Evolutionary conservation across 2,888 invertebrate species (phyloP), one percentile per base, ranked within the genome.

Genomic region (Torymus auratus): DNA sequence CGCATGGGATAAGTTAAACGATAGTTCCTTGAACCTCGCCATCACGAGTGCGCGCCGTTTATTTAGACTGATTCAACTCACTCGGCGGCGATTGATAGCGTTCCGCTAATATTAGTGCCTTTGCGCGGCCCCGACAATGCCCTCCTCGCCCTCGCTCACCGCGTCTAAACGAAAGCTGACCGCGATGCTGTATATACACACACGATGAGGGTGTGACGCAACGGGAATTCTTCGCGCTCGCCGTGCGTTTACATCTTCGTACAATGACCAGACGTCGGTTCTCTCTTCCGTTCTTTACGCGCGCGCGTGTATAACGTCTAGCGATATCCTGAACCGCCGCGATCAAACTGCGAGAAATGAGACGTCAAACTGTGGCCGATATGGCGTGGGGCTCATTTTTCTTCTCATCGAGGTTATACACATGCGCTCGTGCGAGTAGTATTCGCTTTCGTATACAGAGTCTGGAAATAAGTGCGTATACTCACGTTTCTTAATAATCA

Each of bases 191-290:
- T 72, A 52, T 58, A 23, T 70, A 41, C 14, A 52, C 20, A 78
- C 79, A 82, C 82, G 79, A 71, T 74, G 78, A 82, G 76, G 65
- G 61, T 74, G 79, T 80, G 72, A 84, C 80, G 83, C 74, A 79
- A 79, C 62, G 17, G 17, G 7, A 41, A 80, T 75, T 74, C 80
- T 65, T 74, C 65, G 7, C 53, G 68, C 15, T 52, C 62, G 20
- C n/a, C 15, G 28, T 11, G 52, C n/a, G 70, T 80, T 75, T 80
- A 80, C 70, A 12, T 60, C 64, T 80, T 70, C 64, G 65, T 64
- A 64, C 52, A 73, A 58, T 69, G 62, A 74, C 79, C 69, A 69
- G 69, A 23, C 62, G 56, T 2, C 11, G 23, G 20, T n/a, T n/a
- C 50, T 41, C 17, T 64, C n/a, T 5, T 58, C 41, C 17, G 58